Conservation (phyloP, 1,140 invertebrate genomes). For the Manduca sexta region DNA sequence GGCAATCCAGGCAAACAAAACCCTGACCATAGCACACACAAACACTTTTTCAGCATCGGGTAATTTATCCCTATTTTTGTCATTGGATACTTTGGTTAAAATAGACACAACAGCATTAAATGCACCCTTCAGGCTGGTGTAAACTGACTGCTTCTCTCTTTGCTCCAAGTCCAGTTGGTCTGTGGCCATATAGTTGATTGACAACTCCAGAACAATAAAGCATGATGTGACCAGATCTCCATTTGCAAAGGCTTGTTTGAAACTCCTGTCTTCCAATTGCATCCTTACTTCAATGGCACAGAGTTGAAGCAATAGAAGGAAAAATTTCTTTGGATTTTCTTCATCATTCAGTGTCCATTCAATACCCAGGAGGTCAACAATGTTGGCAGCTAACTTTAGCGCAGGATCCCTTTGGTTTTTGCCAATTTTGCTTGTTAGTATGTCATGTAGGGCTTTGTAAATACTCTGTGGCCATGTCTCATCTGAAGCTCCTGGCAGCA, state of each 20-base stretch:
- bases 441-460: slow-evolving; percentile 85
- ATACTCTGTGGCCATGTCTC: slow-evolving; percentile 87
- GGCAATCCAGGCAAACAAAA: slow-evolving; percentile 90
- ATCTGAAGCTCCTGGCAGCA: slow-evolving; percentile 75
- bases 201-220: slow-evolving; percentile 88
- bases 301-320: slow-evolving; percentile 88
- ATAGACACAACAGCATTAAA: slow-evolving; percentile 87
- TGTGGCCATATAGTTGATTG: slow-evolving; percentile 85
- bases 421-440: slow-evolving; percentile 89
- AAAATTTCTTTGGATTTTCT: slow-evolving; percentile 86
- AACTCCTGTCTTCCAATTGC: slow-evolving; percentile 89
- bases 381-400: slow-evolving; percentile 85
- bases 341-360: slow-evolving; percentile 88
- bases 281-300: slow-evolving; percentile 94
- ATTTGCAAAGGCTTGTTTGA: slow-evolving; percentile 84
- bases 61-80: slow-evolving; percentile 78
- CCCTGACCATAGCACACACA: slow-evolving; percentile 86
- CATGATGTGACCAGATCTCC: slow-evolving; percentile 86
- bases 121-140: slow-evolving; percentile 91
- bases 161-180: slow-evolving; percentile 89
- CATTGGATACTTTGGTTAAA: slow-evolving; percentile 81
- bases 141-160: slow-evolving; percentile 92
- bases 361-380: slow-evolving; percentile 87
- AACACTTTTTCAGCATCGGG: slow-evolving; percentile 82
- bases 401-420: slow-evolving; percentile 91